A percentile compares a stretch with the other conserved stretches of the same genome.
Conservation (phyloP, 2,888 invertebrate genomes). For the Oligia strigilis region DNA sequence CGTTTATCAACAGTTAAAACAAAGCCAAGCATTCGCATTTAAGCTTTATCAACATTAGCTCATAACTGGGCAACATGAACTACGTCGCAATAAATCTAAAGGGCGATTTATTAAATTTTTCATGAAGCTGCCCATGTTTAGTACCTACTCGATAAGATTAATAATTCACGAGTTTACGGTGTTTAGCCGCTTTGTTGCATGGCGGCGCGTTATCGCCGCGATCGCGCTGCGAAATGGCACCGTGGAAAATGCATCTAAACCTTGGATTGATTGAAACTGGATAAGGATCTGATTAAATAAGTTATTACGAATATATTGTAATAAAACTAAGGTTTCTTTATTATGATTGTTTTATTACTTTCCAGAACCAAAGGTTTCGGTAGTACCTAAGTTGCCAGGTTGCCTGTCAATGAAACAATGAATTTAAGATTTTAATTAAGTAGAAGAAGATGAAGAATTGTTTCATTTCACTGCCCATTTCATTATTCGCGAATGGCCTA, state of each 20-base stretch:
- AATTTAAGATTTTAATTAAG: too few species aligned
- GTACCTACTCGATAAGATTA: conserved; percentile 88
- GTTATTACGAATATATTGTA: background rate
- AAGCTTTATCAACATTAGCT: conserved; percentile 66
- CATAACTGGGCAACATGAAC: conserved; percentile 65
- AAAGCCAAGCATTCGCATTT: conserved; percentile 69
- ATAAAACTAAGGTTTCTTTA: too few species aligned
- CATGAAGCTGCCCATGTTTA: conserved; percentile 84
- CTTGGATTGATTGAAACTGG: conserved; percentile 49
- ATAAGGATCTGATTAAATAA: conserved; percentile 24
- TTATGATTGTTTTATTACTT: too few species aligned
- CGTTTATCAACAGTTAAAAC: conserved; percentile 62
- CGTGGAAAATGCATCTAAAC: conserved; percentile 79
- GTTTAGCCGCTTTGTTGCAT: conserved; percentile 88
- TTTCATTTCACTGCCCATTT: too few species aligned
- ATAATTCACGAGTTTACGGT: conserved; percentile 90
- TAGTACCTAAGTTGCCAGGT: too few species aligned
- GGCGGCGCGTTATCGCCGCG: conserved; percentile 81
- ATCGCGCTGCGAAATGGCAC: conserved; percentile 83
- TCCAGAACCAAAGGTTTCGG: too few species aligned
- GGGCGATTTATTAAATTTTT: conserved; percentile 88
- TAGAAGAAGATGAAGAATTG: too few species aligned
- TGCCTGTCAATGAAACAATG: too few species aligned
- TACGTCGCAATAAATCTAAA: conserved; percentile 80
- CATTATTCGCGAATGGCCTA: too few species aligned